These are phyloP conservation scores for Metaphire vulgaris DNA, from an alignment of 1,140 invertebrate genomes.

Conservation along the genomic window DNA sequence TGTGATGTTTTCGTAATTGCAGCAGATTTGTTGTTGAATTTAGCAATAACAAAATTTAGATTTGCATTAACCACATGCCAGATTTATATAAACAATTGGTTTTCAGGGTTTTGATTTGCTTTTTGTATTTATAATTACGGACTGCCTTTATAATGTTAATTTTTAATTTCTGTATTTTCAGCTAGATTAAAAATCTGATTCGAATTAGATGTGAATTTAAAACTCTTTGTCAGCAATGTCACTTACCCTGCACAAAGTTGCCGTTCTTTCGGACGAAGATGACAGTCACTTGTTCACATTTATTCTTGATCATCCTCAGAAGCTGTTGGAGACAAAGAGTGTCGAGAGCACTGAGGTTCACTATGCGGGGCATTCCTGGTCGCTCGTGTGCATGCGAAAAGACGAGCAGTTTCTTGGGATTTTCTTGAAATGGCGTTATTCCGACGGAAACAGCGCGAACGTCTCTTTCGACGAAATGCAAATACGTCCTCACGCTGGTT, in stretches of 20 bases:
- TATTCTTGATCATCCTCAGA: slow-evolving; percentile 24
- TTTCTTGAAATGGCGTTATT: slow-evolving; percentile 30
- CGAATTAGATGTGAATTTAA: no score
- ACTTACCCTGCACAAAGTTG: slow-evolving; percentile 21
- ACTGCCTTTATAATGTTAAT: no score
- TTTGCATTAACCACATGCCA: no score
- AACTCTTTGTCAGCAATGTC: no score
- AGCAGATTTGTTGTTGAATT: no score
- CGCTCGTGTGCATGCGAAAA: slow-evolving; percentile 27
- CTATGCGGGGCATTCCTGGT: slow-evolving; percentile 23
- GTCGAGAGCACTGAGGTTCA: slow-evolving; percentile 26
- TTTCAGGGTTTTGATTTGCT: no score
- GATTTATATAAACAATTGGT: no score
- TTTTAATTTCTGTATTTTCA: no score
- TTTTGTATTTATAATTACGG: no score
- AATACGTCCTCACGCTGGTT: slow-evolving; percentile 19
- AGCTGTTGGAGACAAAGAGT: slow-evolving; percentile 22
- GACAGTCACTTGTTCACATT: slow-evolving; percentile 27
- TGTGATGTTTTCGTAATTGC: no score
- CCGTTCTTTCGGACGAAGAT: slow-evolving; percentile 16
- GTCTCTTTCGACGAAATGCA: slow-evolving; percentile 18
- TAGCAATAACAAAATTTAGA: no score
- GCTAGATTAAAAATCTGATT: no score
- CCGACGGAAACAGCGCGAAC: slow-evolving; percentile 17
- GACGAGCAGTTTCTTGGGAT: slow-evolving; percentile 25